These are phyloP conservation scores for Monoplex corrugatus DNA, from an alignment of 2,888 invertebrate genomes.

Conservation along the genomic window DNA sequence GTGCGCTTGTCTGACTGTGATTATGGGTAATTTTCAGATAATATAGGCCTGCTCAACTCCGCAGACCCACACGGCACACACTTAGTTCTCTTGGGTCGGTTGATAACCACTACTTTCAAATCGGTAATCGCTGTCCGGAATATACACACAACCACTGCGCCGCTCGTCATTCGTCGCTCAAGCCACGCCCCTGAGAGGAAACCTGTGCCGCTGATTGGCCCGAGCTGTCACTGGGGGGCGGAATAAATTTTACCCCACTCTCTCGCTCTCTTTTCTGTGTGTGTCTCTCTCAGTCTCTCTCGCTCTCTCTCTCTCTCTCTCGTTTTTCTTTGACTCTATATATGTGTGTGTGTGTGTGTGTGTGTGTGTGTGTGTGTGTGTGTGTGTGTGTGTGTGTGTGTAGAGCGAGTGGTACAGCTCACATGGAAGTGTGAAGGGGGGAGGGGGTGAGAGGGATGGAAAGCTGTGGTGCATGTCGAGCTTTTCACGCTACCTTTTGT, in stretches of 20 bases:
- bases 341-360: conserved; percentile 31
- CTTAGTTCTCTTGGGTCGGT: conserved; percentile 51
- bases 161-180: conserved; percentile 62
- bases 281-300: neutral
- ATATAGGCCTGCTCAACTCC: conserved; percentile 67
- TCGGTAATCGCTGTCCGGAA: conserved; percentile 70
- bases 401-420: neutral
- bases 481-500: neutral
- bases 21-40: conserved; percentile 73
- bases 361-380: conserved; percentile 39
- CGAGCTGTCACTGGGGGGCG: conserved; percentile 25
- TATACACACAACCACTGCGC: conserved; percentile 67
- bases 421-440: neutral
- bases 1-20: conserved; percentile 56
- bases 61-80: conserved; percentile 57
- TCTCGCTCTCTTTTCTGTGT: conserved; percentile 29
- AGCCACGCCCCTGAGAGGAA: conserved; percentile 59
- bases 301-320: conserved; percentile 31
- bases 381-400: neutral
- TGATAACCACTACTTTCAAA: conserved; percentile 68
- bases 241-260: conserved; percentile 22
- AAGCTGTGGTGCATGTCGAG: neutral
- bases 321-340: neutral
- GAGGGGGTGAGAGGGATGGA: neutral
- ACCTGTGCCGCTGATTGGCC: conserved; percentile 24